phyloP scores from a whole-genome alignment of 1,140 invertebrate species.

The Aporrectodea caliginosa region DNA sequence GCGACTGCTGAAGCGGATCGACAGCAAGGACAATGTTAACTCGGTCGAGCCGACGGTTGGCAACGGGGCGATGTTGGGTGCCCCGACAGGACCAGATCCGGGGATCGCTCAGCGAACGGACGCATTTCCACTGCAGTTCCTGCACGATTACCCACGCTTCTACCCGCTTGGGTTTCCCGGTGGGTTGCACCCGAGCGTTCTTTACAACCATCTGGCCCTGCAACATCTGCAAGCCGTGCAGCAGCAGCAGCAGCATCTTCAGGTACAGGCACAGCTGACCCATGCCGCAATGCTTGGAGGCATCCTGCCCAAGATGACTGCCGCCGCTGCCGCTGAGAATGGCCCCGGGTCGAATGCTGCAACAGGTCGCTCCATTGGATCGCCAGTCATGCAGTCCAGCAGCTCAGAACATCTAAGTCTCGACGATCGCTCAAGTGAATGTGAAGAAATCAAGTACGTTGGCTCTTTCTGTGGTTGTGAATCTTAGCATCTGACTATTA shows the following conservation, averaged over 20 bases:
- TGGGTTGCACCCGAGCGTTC: background rate
- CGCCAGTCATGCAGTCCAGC: background rate
- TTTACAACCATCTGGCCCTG: background rate
- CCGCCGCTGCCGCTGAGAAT: too few relatives aligned
- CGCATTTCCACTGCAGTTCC: too few relatives aligned
- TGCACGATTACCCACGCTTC: background rate
- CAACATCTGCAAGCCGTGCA: background rate
- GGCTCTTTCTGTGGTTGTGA: background rate
- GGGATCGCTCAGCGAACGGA: too few relatives aligned
- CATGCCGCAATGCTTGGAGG: too few relatives aligned
- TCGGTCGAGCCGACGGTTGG: background rate
- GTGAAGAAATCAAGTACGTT: background rate
- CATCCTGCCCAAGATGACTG: background rate
- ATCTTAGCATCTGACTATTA: too few relatives aligned
- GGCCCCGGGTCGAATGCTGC: too few relatives aligned
- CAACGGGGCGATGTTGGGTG: too few relatives aligned
- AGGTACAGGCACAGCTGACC: background rate
- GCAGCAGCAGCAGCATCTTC: background rate
- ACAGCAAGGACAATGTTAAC: background rate
- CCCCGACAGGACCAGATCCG: too few relatives aligned
- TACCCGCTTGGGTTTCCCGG: background rate
- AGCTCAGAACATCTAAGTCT: constrained; percentile 2
- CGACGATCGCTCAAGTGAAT: background rate
- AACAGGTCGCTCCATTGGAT: background rate
- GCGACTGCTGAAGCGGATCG: background rate